Conservation (phyloP, 2,113 vertebrate genomes). For the Eupsittula cactorum region DNA sequence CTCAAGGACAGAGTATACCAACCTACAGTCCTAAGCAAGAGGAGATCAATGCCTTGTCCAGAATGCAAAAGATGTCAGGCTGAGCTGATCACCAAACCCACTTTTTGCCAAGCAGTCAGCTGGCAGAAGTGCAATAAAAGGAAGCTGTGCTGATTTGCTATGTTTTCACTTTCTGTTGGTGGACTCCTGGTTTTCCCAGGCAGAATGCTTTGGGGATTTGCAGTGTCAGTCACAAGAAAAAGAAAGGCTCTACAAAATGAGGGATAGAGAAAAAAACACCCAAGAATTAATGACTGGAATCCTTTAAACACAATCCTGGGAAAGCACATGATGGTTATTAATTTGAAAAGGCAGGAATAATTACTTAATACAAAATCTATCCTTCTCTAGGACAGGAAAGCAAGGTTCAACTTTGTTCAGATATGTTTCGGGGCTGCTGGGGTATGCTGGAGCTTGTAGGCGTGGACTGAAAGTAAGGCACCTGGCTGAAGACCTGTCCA, state of each 20-base stretch:
- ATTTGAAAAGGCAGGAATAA: neutral
- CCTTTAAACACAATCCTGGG: neutral
- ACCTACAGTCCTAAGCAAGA: neutral
- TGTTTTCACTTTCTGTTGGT: neutral
- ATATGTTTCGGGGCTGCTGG: neutral
- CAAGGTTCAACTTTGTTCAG: neutral
- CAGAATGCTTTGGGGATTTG: neutral
- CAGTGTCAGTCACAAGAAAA: neutral
- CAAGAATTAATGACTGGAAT: neutral
- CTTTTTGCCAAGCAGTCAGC: neutral
- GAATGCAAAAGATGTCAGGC: neutral
- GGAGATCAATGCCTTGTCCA: neutral
- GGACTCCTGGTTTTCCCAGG: neutral
- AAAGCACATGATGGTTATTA: neutral
- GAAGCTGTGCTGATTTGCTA: neutral
- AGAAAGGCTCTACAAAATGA: neutral
- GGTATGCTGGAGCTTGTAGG: neutral
- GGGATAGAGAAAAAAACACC: neutral
- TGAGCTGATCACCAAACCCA: fast-evolving
- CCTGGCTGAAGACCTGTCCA: neutral
- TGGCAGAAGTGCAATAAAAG: neutral
- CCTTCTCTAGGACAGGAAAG: neutral
- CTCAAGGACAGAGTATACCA: neutral
- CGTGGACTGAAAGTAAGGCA: neutral
- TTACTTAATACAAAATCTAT: neutral